Conservation (phyloP, 2,113 vertebrate species). For the rat (Rattus norvegicus) region DNA sequence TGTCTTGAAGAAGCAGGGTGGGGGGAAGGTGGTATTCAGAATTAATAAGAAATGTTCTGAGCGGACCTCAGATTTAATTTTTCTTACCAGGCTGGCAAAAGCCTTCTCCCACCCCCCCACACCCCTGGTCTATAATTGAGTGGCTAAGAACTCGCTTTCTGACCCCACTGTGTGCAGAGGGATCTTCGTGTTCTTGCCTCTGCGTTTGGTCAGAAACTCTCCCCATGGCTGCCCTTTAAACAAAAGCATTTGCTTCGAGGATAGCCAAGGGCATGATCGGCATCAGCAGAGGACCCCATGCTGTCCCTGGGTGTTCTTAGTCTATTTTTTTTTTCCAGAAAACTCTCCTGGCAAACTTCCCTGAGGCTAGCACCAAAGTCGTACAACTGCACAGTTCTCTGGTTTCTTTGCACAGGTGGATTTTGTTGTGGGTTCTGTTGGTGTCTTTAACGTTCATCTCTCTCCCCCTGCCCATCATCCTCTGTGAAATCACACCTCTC, state of each 20-base stretch:
- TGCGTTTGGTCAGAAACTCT: background rate
- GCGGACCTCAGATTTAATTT: slow-evolving; percentile 17
- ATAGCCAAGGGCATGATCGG: background rate
- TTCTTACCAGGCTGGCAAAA: background rate
- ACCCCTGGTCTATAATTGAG: background rate
- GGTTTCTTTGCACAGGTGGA: slow-evolving; percentile 73
- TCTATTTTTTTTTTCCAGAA: slow-evolving; percentile 33
- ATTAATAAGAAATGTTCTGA: slow-evolving; percentile 27
- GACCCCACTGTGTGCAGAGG: background rate
- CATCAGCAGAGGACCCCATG: background rate
- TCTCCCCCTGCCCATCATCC: slow-evolving; percentile 74
- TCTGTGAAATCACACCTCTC: slow-evolving; percentile 77
- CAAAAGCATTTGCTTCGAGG: slow-evolving; percentile 2
- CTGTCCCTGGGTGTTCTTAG: background rate
- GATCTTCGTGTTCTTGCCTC: background rate
- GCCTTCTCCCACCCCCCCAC: background rate
- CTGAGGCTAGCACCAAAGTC: slow-evolving; percentile 76
- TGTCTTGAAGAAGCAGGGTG: background rate
- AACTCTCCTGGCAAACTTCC: slow-evolving; percentile 55
- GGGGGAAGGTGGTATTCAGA: background rate
- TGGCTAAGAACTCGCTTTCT: background rate
- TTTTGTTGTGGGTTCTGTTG: slow-evolving; percentile 56
- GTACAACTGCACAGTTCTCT: slow-evolving; percentile 63
- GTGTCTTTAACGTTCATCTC: slow-evolving; percentile 69
- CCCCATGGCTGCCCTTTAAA: slow-evolving; percentile 38